Evolutionary conservation across 2,888 invertebrate species (phyloP).

Genomic region (Drepana falcataria): DNA sequence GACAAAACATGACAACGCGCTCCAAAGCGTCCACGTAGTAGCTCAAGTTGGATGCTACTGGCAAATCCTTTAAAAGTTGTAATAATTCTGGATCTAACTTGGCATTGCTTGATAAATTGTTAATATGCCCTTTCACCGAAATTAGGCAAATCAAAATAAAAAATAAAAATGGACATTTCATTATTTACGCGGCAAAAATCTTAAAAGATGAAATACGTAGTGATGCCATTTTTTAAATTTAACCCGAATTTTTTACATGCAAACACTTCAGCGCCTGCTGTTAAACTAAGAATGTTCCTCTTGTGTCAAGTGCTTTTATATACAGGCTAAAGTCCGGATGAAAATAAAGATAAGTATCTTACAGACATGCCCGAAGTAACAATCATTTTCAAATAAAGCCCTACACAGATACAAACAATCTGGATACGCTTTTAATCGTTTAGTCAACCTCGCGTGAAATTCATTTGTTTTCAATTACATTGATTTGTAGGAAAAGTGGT

Average conservation of each 20-base stretch:
- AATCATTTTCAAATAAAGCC: neutral
- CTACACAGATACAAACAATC: neutral
- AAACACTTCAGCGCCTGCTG: slow-evolving; percentile 19
- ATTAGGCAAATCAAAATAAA: neutral
- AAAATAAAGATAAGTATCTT: slow-evolving; percentile 12
- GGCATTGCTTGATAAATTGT: neutral
- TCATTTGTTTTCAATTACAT: neutral
- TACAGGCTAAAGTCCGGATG: slow-evolving; percentile 11
- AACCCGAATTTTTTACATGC: slow-evolving; percentile 6
- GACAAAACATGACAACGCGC: slow-evolving; percentile 28
- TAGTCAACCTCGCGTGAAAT: neutral
- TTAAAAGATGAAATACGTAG: neutral
- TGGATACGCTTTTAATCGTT: neutral
- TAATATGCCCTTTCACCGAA: neutral
- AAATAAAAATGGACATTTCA: neutral
- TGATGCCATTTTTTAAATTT: slow-evolving; percentile 4
- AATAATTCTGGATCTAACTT: too few relatives aligned
- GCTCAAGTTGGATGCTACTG: slow-evolving; percentile 28
- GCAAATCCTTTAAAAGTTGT: slow-evolving; percentile 16
- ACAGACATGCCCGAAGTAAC: slow-evolving; percentile 1
- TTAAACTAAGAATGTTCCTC: slow-evolving; percentile 25
- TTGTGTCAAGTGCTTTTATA: slow-evolving; percentile 20
- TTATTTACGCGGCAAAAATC: neutral
- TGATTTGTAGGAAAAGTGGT: too few relatives aligned
- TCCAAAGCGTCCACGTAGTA: slow-evolving; percentile 32